Percentiles rank a stretch among this genome's conserved stretches.
Conservation (phyloP, 1,140 invertebrate genomes). For the Bombus polaris region DNA sequence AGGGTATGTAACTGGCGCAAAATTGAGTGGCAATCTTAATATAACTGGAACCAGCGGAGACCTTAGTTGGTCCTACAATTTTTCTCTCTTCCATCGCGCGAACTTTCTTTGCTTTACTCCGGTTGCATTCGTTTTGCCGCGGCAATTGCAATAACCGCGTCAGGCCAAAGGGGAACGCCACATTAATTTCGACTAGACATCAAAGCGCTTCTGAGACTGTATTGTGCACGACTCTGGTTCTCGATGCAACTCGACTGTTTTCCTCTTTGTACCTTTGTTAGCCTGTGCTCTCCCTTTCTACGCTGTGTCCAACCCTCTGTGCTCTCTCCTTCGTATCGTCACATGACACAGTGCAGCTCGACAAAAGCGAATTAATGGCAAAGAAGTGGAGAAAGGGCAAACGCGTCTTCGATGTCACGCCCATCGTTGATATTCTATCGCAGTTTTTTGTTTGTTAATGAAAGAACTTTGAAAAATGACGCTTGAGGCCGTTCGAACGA, state of each 20-base stretch:
- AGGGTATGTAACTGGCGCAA: background rate
- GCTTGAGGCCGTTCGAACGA: background rate
- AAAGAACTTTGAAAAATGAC: background rate
- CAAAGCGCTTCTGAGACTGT: constrained; percentile 36
- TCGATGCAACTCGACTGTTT: constrained; percentile 13
- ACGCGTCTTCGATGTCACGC: background rate
- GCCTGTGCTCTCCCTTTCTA: background rate
- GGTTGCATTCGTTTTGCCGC: constrained; percentile 10
- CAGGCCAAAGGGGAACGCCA: constrained; percentile 3
- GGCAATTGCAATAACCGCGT: constrained; percentile 38
- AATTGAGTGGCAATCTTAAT: constrained; percentile 12
- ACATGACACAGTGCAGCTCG: background rate
- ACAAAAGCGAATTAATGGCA: constrained; percentile 22
- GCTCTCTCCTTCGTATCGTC: background rate
- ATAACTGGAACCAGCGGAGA: background rate
- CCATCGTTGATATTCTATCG: background rate
- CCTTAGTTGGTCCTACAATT: background rate
- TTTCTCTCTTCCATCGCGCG: background rate
- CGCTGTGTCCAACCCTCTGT: background rate
- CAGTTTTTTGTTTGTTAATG: background rate
- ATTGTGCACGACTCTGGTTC: constrained; percentile 10
- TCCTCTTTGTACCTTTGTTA: constrained; percentile 27
- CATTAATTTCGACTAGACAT: constrained; percentile 45
- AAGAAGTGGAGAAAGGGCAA: background rate
- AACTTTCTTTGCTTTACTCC: background rate